Base-by-base conservation (phyloP, 2,113 vertebrate species). In the Microcebus jonahi region DNA sequence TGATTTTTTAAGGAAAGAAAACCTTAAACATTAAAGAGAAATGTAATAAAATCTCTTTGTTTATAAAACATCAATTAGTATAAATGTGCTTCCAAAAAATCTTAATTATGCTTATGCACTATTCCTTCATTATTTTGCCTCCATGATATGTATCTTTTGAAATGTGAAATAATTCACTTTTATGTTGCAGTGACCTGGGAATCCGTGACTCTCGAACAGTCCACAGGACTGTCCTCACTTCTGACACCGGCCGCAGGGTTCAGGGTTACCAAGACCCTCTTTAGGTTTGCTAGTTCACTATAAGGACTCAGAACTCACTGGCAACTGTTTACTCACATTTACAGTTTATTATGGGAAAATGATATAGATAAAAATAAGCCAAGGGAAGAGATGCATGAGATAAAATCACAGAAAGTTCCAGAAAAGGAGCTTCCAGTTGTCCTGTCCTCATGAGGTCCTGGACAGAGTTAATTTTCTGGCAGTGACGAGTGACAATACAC, bases 1-100 rank as follows among this genome's bases (percentile, higher is more conserved):
- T 27, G 73, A 36, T 36, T 63, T 77, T 84, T 84, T 65, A 67
- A 90, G 45, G 85, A 85, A 82, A 85, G 48, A 95, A 80, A 85
- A 73, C 48, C 14, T 88, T 39, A 76, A 59, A 71, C 65, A 84
- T 18, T 42, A 93, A 92, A 36, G 6, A 81, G 57, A 92, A 96
- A 75, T 13, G 3, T 50, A 29, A 94, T 68, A 57, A 85, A 68
- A 34, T 68, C 84, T 7, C 17, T 84, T 20, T 73, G 34, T 55
- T 88, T 84, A 9, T 67, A 84, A 36, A 65, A 55, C 12, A 84
- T n/a, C 18, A 73, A 1, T 55, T 80, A 42, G 34, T 48, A 65
- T 61, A 84, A 82, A 96, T 67, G 31, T 77, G 29, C n/a, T 39
- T 83, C 31, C 34, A 50, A 45, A 81, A 65, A 86, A 61, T 71